Evolutionary conservation across 1,140 invertebrate genomes (phyloP).

Genomic region (Trachelipus rathkii): DNA sequence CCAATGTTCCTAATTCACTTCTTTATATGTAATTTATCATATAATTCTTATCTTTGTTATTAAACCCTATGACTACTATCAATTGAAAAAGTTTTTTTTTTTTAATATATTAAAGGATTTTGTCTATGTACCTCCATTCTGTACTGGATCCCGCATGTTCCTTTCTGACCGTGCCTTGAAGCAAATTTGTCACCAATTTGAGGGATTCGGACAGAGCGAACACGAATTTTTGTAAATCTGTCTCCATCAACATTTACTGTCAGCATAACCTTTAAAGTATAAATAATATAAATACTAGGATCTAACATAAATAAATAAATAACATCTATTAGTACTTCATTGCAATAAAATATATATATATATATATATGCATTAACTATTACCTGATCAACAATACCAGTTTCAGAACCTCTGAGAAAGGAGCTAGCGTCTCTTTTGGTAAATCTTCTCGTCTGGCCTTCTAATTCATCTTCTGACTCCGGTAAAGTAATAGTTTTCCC

Average conservation of each 20-base stretch:
- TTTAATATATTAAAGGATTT: neutral
- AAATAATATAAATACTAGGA: neutral
- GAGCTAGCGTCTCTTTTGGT: slow-evolving; percentile 95
- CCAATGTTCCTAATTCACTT: too few species aligned
- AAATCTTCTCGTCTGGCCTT: slow-evolving; percentile 80
- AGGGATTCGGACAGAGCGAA: slow-evolving; percentile 93
- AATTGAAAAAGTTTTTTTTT: too few species aligned
- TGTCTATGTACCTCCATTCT: slow-evolving; percentile 53
- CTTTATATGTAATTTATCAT: too few species aligned
- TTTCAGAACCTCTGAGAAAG: slow-evolving; percentile 94
- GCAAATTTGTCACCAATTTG: slow-evolving; percentile 99
- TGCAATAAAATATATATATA: neutral
- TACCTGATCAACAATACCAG: slow-evolving; percentile 97
- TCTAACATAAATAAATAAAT: too few species aligned
- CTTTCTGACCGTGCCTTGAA: slow-evolving; percentile 96
- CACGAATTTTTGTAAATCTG: slow-evolving; percentile 97
- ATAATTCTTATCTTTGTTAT: too few species aligned
- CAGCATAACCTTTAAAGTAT: slow-evolving; percentile 50
- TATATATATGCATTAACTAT: slow-evolving; percentile 7
- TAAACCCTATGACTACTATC: too few species aligned
- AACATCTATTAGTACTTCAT: neutral
- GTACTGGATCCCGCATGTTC: slow-evolving; percentile 97
- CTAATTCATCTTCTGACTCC: slow-evolving; percentile 93
- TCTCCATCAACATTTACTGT: slow-evolving; percentile 55
- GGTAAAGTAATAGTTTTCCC: slow-evolving; percentile 96